A percentile compares a stretch with the other conserved stretches of the same genome.
These are phyloP conservation scores for Diloba caeruleocephala DNA, from an alignment of 2,888 invertebrate species.

Conservation along the genomic window DNA sequence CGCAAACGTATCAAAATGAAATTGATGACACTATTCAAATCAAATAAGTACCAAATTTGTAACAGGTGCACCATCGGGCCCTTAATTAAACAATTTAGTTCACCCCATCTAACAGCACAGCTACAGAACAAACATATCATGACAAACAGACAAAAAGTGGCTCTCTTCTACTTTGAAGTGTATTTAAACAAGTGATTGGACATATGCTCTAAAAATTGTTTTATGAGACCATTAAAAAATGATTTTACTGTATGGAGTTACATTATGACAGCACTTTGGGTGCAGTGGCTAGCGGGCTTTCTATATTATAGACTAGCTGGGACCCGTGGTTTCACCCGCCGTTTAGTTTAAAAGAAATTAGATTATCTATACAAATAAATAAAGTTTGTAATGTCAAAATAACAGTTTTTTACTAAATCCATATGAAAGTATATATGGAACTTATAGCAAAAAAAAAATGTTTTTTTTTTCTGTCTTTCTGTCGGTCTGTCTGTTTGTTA, in stretches of 20 bases:
- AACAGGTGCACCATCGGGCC: slow-evolving; percentile 38
- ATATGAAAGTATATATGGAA: no score
- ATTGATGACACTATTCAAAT: neutral
- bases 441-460: no score
- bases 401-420: no score
- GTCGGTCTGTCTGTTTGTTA: no score
- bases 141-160: slow-evolving; percentile 42
- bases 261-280: no score
- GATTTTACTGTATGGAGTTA: neutral
- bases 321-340: no score
- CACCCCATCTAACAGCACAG: slow-evolving; percentile 31
- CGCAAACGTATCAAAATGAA: neutral
- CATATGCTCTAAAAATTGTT: slow-evolving; percentile 39
- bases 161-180: slow-evolving; percentile 25
- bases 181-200: slow-evolving; percentile 48
- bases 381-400: no score
- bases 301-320: no score
- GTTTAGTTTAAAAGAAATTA: no score
- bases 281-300: no score
- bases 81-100: slow-evolving; percentile 36
- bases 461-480: no score
- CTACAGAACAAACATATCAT: slow-evolving; percentile 60
- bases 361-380: no score
- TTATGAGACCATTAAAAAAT: neutral
- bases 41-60: slow-evolving; percentile 15